Evolutionary conservation across 53 echinoderm and acorn worm genomes (phyloP).

Genomic region (Glandiceps talaboti): DNA sequence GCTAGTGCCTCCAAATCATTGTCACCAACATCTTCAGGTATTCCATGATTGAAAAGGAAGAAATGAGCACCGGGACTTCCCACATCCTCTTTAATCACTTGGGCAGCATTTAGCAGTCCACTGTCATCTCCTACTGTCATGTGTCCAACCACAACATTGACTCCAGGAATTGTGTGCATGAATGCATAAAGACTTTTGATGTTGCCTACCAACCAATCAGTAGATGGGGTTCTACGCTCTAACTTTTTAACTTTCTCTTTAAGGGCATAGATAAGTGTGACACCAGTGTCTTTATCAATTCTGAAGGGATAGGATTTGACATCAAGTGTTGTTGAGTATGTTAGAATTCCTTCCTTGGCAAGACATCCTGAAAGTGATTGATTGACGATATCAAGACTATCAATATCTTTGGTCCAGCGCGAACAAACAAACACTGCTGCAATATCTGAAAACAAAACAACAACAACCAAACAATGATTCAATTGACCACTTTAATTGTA

Average conservation of each 20-base stretch:
- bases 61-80: neutral
- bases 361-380: neutral
- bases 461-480: too few species aligned
- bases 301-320: neutral
- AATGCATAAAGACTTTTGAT: neutral
- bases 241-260: too few species aligned
- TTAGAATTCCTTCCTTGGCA: neutral
- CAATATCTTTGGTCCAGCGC: neutral
- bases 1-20: neutral
- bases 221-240: neutral
- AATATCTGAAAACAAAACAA: too few species aligned
- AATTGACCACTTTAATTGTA: too few species aligned
- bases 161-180: neutral
- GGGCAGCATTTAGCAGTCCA: neutral
- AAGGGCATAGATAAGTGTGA: neutral
- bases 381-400: neutral
- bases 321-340: neutral
- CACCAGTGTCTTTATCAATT: neutral
- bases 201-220: neutral
- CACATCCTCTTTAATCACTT: neutral
- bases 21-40: neutral
- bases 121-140: neutral
- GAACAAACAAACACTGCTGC: neutral
- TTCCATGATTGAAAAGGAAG: neutral
- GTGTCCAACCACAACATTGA: neutral